Evolutionary conservation across 2,888 invertebrate genomes (phyloP), one percentile per base, ranked within the genome.

Genomic region (Drosophila cognata): DNA sequence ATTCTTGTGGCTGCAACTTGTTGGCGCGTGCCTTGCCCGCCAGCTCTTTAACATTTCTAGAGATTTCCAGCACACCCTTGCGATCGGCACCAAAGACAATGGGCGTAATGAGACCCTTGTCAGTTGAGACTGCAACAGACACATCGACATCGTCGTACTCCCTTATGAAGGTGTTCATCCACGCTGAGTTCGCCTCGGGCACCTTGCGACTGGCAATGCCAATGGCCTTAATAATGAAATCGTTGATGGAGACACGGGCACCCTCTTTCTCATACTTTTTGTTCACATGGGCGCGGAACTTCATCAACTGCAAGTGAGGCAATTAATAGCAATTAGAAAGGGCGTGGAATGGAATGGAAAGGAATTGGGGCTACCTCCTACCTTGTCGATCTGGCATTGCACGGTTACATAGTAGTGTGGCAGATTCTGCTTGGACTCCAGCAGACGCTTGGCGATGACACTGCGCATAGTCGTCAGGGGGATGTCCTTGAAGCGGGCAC

Each of bases 361-460:
- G 95, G 3, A 0, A 94, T 46, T 25, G 25, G 28, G 46, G 16
- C 46, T 46, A 46, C 16, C 46, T 46, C 74, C 94, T 92, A 95
- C 94, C 89, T 95, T 95, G 91, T 99, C 98, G 88, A 99, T 95
- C 89, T 96, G 95, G 67, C 98, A 95, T 64, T 99, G 98, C 50
- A 96, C 95, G 0, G 97, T 95, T 3, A 99, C 94, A 93, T 99
- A 99, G 93, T 99, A 99, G 93, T 99, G 99, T 6, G 99, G 99
- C 91, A 99, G 97, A 57, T 96, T 96, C 93, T 97, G 96, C 94
- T 99, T 99, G 41, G 99, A 98, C 89, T 97, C 96, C 2, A 96
- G 92, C 58, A 99, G 94, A 46, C 99, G 94, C 92, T 97, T 97
- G 33, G 99, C 99, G 91, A 99, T 99, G 36, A 97, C 96, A 77